A percentile compares a stretch with the other conserved stretches of the same genome.
Evolutionary conservation across 1,140 invertebrate genomes (phyloP).

Genomic region (Ephestia elutella): DNA sequence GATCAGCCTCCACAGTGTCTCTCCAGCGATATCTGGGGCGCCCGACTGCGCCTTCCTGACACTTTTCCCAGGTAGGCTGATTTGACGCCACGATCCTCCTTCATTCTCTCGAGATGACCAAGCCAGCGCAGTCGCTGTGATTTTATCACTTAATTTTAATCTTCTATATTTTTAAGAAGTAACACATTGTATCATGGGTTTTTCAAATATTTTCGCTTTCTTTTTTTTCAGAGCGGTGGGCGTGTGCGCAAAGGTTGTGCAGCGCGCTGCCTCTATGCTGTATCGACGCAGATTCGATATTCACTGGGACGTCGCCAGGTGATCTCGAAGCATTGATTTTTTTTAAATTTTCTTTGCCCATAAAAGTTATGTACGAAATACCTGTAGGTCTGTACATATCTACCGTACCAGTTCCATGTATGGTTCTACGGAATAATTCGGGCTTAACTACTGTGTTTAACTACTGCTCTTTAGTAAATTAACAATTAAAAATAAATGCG

Average conservation of each 20-base stretch:
- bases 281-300: conserved; percentile 79
- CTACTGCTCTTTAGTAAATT: too few relatives aligned
- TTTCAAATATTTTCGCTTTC: not conserved
- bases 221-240: conserved; percentile 48
- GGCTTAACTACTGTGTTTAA: too few relatives aligned
- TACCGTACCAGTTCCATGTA: not conserved
- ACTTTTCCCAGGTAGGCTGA: too few relatives aligned
- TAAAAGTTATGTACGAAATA: not conserved
- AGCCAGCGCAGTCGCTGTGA: too few relatives aligned
- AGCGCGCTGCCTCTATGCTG: conserved; percentile 71
- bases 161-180: too few relatives aligned
- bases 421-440: not conserved
- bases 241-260: conserved; percentile 63
- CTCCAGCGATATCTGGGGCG: too few relatives aligned
- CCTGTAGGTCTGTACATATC: not conserved
- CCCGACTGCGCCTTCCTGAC: too few relatives aligned
- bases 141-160: too few relatives aligned
- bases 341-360: not conserved
- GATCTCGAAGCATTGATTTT: conserved; percentile 39
- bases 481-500: too few relatives aligned
- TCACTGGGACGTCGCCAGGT: conserved; percentile 80
- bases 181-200: not conserved
- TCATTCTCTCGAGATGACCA: too few relatives aligned
- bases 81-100: too few relatives aligned
- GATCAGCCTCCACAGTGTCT: too few relatives aligned